Conservation (phyloP, 2,113 vertebrate genomes). For the Brachionichthys hirsutus region DNA sequence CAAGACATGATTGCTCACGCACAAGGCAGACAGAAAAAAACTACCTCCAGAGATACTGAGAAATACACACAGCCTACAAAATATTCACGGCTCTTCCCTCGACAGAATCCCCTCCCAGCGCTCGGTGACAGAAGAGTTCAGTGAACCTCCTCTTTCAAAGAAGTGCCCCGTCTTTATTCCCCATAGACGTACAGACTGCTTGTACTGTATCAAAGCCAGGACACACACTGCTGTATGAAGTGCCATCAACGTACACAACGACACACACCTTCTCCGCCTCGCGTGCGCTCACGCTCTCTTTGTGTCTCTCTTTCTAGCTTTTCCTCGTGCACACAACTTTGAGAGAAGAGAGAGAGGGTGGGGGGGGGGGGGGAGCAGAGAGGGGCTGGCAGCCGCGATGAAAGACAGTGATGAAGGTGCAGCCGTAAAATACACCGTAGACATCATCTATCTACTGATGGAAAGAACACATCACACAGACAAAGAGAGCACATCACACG, state of each 20-base stretch:
- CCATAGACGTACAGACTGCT: slow-evolving; percentile 39
- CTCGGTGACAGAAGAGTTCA: slow-evolving; percentile 48
- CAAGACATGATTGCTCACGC: slow-evolving; percentile 25
- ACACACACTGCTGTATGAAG: slow-evolving; percentile 64
- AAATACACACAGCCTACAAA: slow-evolving; percentile 50
- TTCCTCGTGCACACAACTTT: slow-evolving; percentile 24
- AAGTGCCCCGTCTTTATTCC: slow-evolving; percentile 36
- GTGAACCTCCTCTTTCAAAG: slow-evolving; percentile 61
- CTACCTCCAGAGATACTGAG: slow-evolving; percentile 43
- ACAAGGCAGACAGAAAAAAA: slow-evolving; percentile 34
- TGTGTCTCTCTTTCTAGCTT: slow-evolving; percentile 47
- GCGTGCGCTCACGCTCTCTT: slow-evolving; percentile 18
- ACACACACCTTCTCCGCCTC: slow-evolving; percentile 40
- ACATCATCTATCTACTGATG: slow-evolving; percentile 56
- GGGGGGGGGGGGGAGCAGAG: slow-evolving; percentile 6
- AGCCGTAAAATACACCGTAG: slow-evolving; percentile 48
- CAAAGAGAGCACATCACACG: slow-evolving; percentile 48
- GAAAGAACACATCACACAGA: slow-evolving; percentile 51
- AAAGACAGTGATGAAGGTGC: slow-evolving; percentile 65
- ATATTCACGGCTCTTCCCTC: slow-evolving; percentile 50
- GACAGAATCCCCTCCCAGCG: slow-evolving; percentile 57
- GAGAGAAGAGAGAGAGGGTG: slow-evolving; percentile 57
- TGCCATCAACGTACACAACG: slow-evolving; percentile 56
- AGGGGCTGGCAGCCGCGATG: slow-evolving; percentile 47
- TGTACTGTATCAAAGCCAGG: slow-evolving; percentile 62